Base-by-base conservation (phyloP, 2,797 vertebrate genomes). In the Pogoniulus pusillus region DNA sequence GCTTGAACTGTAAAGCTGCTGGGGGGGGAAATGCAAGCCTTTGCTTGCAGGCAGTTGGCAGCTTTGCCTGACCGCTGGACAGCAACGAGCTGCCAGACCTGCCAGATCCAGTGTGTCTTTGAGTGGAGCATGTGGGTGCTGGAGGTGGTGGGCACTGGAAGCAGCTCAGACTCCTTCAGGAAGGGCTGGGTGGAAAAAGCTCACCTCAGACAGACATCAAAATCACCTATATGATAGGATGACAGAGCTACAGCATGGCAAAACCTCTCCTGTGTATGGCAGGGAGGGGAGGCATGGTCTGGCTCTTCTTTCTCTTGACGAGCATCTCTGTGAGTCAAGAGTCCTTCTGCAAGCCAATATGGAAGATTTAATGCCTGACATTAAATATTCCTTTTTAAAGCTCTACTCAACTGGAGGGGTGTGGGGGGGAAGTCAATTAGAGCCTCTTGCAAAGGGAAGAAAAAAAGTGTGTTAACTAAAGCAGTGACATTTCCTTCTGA, bases 301-400 rank as follows among this genome's bases (percentile, higher is more conserved):
- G 77, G 35, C 7, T 91, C 82, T 82, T 82, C 51, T 60, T 87
- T 68, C 43, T 80, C 62, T 45, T 34, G 16, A 65, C 35, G 47
- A 91, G 68, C 53, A 49, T 76, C 60, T 87, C 49, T 76, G 49
- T 34, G 69, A 94, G 80, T 82, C 12, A 39, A 93, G 86, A 70
- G 75, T 86, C 89, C 57, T 59, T 87, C 51, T 82, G 68, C 59
- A 74, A 91, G 62, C 70, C 66, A 73, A 41, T 83, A 65, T 59
- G 85, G 77, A 92, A 94, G 91, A 80, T 93, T 82, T 69, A 84
- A 62, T 86, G 66, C 60, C 72, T 95, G 92, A 85, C 91, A 94
- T 94, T 94, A 95, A 95, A 88, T 91, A 95, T 91, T 89, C 70
- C 75, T 88, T 95, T 94, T 84, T 76, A 91, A 92, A 85, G 63